phyloP scores from a whole-genome alignment of 2,797 vertebrate genomes.

The Falco novaeseelandiae region DNA sequence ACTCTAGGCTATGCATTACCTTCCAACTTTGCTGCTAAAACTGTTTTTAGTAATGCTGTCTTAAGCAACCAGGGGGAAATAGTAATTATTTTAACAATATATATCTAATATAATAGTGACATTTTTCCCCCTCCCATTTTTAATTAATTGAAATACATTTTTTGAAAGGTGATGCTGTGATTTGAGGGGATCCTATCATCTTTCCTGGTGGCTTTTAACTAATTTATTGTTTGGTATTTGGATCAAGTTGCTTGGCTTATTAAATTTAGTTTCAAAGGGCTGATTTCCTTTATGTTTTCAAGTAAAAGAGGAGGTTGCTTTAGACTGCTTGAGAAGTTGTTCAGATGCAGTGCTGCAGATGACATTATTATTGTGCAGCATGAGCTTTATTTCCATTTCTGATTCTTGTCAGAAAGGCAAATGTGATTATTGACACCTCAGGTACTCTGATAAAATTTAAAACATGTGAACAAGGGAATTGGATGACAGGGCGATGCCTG shows the following conservation, averaged over 20 bases:
- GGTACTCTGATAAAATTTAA: conserved; percentile 20
- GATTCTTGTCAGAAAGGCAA: background rate
- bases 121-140: background rate
- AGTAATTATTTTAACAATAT: conserved; percentile 47
- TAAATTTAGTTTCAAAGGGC: conserved; percentile 6
- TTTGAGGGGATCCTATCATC: background rate
- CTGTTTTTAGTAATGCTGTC: conserved; percentile 4
- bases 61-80: conserved; percentile 4
- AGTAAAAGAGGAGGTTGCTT: background rate
- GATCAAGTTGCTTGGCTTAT: conserved; percentile 1
- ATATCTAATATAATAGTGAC: conserved; percentile 14
- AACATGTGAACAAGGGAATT: background rate
- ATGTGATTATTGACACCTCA: background rate
- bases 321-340: background rate
- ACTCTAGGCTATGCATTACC: conserved; percentile 62
- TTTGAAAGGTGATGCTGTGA: background rate
- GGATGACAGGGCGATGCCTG: background rate
- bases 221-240: conserved; percentile 17
- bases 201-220: conserved; percentile 22
- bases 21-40: background rate
- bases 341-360: background rate
- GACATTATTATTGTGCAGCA: background rate
- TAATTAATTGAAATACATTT: conserved; percentile 22
- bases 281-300: background rate
- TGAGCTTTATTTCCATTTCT: background rate